Evolutionary conservation across 2,888 invertebrate genomes (phyloP), one percentile per base, ranked within the genome.

Genomic region (Nymphalis polychloros): DNA sequence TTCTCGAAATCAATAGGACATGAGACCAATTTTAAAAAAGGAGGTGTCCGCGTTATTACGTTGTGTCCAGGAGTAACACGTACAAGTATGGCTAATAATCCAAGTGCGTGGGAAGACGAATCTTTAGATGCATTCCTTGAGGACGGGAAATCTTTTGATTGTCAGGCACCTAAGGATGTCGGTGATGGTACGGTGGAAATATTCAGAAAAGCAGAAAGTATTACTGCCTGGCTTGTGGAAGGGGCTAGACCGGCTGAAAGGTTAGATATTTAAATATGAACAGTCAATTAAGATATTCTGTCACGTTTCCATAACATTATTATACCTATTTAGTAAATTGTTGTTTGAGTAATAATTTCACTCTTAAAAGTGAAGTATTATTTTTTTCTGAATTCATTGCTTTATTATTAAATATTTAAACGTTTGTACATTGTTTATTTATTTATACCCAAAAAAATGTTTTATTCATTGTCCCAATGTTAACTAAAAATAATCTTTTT

Each of bases 31-130:
- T 89, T 77, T 65, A 82, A 85, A 7, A 81, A 84, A 60, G 88
- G 86, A 7, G 90, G 91, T 1, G 91, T 93, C 3, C 86, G 90
- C 59, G 84, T 93, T 27, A 79, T 91, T 27, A 86, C 86, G 0
- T 74, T 93, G 41, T 93, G 92, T 69, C 90, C 80, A 19, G 92
- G 92, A 13, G 81, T 90, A 16, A 92, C 92, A 0, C 79, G 86
- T 62, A 87, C 90, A 0, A 79, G 66, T 27, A 53, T 78, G 65
- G 49, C 70, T 23, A 17, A 53, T 16, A 47, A 69, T 27, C 69
- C 72, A 0, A 59, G 53, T 1, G 49, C 71, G 13, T 67, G 70
- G 41, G 75, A 75, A 16, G 72, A 75, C 47, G 72, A 69, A 19
- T 41, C 69, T 35, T 47, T 70, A 1, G 16, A 41, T n/a, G n/a